These are phyloP conservation scores for Callithrix jacchus DNA, from an alignment of 2,113 vertebrate genomes.

Conservation along the genomic window DNA sequence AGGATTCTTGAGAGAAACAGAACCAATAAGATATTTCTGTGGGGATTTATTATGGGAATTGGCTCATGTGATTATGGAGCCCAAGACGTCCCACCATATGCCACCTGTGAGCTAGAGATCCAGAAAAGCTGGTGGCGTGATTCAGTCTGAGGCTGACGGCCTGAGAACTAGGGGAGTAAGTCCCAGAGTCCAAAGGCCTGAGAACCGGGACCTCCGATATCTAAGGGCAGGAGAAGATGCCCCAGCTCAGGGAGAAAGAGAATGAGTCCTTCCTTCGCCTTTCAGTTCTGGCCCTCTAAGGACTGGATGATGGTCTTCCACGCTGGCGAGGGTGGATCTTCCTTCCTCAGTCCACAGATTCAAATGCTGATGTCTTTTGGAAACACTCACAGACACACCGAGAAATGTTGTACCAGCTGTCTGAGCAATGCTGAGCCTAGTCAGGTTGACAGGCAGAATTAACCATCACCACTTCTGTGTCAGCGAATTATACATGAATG, in stretches of 20 bases:
- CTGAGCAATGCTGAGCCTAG: not conserved
- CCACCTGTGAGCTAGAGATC: not conserved
- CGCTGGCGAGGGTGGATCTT: not conserved
- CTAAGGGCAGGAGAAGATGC: not conserved
- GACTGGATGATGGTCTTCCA: not conserved
- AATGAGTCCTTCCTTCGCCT: not conserved
- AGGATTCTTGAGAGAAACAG: not conserved
- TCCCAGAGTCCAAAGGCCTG: not conserved
- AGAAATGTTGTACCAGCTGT: not conserved
- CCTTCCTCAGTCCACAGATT: not conserved
- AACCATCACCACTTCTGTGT: not conserved
- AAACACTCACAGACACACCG: not conserved
- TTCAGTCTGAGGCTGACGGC: not conserved
- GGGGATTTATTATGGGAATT: not conserved
- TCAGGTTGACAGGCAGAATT: not conserved
- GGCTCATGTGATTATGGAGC: not conserved
- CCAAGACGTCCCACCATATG: not conserved
- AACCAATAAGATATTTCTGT: not conserved
- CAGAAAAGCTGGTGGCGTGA: not conserved
- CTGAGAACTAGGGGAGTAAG: not conserved
- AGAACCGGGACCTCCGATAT: not conserved
- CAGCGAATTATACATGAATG: not conserved
- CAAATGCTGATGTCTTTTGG: not conserved
- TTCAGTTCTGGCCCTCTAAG: not conserved
- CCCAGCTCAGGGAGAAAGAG: not conserved